Percentiles rank a stretch among this genome's conserved stretches.
Evolutionary conservation across 2,113 vertebrate species (phyloP).

Genomic region (Zosterops pallidus): DNA sequence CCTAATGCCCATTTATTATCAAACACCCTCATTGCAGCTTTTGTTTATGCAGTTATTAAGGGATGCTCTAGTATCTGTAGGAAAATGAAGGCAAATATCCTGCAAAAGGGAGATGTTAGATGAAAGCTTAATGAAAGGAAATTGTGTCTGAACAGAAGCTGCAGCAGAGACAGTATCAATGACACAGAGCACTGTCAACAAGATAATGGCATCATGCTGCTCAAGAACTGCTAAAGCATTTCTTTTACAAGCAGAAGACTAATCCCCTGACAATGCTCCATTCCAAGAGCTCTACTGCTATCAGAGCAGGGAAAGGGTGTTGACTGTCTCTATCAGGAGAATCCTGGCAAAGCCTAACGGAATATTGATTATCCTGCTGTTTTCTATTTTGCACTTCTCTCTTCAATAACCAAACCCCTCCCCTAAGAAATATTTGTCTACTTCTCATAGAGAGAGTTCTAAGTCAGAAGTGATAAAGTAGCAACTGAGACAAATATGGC

Average conservation of each 20-base stretch:
- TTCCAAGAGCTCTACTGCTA: conserved; percentile 1
- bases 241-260: conserved; percentile 42
- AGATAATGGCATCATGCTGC: conserved; percentile 9
- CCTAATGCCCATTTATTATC: not conserved
- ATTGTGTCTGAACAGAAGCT: not conserved
- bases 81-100: not conserved
- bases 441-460: not conserved
- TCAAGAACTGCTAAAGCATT: conserved; percentile 34
- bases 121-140: not conserved
- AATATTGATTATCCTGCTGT: not conserved
- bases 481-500: not conserved
- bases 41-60: not conserved
- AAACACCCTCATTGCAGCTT: not conserved
- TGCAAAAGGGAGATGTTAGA: not conserved
- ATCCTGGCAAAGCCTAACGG: not conserved
- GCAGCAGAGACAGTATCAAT: not conserved
- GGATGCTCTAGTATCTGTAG: not conserved
- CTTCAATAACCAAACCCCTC: not conserved
- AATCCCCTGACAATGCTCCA: conserved; percentile 25
- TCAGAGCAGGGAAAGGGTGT: not conserved
- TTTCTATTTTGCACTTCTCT: not conserved
- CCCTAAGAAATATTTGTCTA: not conserved
- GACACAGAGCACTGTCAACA: conserved; percentile 43
- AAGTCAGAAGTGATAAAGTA: not conserved
- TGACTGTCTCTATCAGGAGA: not conserved